A percentile compares a stretch with the other conserved stretches of the same genome.
Conservation (phyloP, 2,888 invertebrate species). For the Plebejus anna region DNA sequence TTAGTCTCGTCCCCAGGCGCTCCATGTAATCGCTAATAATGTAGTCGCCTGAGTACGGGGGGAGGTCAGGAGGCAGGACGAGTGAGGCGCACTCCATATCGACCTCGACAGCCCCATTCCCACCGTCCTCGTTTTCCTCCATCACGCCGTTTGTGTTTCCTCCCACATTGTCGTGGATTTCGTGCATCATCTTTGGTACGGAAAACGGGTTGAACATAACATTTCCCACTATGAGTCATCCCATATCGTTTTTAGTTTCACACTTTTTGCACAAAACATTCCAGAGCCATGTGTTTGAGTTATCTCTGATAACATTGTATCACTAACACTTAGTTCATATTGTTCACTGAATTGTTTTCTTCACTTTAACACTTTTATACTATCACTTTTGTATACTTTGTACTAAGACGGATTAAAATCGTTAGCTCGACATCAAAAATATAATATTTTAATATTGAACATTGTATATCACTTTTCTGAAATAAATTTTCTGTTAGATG, state of each 20-base stretch:
- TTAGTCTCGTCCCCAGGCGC: constrained; percentile 90
- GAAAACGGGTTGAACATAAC: constrained; percentile 66
- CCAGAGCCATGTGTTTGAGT: constrained; percentile 46
- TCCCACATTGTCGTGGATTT: constrained; percentile 76
- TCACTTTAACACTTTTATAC: constrained; percentile 47
- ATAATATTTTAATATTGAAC: constrained; percentile 59
- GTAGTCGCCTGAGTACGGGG: constrained; percentile 83
- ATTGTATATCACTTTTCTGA: constrained; percentile 63
- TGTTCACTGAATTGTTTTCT: constrained; percentile 47
- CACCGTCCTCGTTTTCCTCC: constrained; percentile 78
- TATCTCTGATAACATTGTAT: constrained; percentile 62
- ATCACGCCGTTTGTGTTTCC: constrained; percentile 73
- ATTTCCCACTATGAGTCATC: constrained; percentile 78
- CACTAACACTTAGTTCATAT: constrained; percentile 55
- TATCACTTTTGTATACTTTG: constrained; percentile 58
- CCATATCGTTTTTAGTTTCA: constrained; percentile 74
- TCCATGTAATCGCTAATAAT: constrained; percentile 96
- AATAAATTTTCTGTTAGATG: constrained; percentile 45
- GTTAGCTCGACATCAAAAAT: constrained; percentile 67
- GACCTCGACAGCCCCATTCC: constrained; percentile 76
- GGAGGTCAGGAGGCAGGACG: constrained; percentile 73
- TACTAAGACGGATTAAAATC: constrained; percentile 70
- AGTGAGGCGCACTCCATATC: constrained; percentile 79
- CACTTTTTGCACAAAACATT: constrained; percentile 65
- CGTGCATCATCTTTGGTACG: constrained; percentile 78